phyloP scores from a whole-genome alignment of 2,797 vertebrate species.

The Mallotus villosus region DNA sequence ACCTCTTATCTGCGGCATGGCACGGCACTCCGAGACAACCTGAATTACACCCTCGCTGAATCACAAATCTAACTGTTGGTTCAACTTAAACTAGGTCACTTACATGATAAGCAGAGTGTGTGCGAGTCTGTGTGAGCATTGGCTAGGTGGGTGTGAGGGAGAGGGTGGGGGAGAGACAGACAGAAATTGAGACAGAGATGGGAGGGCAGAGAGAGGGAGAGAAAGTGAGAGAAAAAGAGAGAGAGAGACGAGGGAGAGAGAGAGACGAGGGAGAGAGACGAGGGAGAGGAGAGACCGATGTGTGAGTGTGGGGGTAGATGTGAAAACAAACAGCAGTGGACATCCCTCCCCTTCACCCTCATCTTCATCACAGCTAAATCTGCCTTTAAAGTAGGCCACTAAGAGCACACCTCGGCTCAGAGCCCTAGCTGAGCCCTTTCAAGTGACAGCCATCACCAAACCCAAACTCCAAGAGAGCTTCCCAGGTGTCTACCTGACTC shows the following conservation, averaged over 20 bases:
- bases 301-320: neutral
- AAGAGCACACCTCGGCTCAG: slow-evolving; percentile 18
- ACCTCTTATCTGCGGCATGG: slow-evolving; percentile 50
- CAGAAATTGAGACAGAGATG: neutral
- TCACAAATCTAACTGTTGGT: slow-evolving; percentile 54
- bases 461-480: slow-evolving; percentile 52
- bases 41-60: slow-evolving; percentile 50
- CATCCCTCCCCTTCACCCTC: slow-evolving; percentile 26
- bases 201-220: neutral
- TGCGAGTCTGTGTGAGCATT: neutral
- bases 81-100: slow-evolving; percentile 55
- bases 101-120: slow-evolving; percentile 28
- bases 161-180: neutral
- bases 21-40: slow-evolving; percentile 34
- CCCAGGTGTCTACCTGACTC: neutral
- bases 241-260: neutral
- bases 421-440: slow-evolving; percentile 63
- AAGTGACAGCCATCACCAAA: slow-evolving; percentile 65
- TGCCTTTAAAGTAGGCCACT: slow-evolving; percentile 51
- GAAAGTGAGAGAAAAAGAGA: neutral
- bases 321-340: neutral
- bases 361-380: slow-evolving; percentile 47
- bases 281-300: neutral
- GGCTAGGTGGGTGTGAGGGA: slow-evolving; percentile 38
- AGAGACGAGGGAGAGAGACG: neutral